Conservation (phyloP, 2,113 vertebrate genomes). For the Piprites chloris region DNA sequence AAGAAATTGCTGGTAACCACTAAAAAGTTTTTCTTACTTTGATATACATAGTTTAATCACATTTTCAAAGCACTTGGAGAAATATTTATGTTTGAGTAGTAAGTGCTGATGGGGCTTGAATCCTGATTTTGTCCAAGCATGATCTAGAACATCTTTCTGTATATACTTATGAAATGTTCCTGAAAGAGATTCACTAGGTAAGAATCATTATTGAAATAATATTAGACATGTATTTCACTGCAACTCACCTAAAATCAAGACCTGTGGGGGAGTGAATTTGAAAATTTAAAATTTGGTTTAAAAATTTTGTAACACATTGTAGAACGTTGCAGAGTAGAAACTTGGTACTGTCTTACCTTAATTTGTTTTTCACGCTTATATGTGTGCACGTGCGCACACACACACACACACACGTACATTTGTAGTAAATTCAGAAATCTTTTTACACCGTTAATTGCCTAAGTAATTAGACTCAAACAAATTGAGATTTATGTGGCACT, state of each 20-base stretch:
- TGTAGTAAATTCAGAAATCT: background rate
- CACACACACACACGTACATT: fast-evolving
- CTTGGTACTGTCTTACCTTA: background rate
- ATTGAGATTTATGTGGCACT: background rate
- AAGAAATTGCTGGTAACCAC: background rate
- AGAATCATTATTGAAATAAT: background rate
- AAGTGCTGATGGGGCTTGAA: background rate
- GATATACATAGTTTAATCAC: background rate
- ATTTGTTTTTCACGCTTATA: background rate
- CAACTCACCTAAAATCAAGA: background rate
- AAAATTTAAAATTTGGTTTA: background rate
- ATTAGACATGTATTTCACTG: background rate
- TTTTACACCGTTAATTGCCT: background rate
- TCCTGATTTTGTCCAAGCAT: background rate
- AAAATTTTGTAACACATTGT: background rate
- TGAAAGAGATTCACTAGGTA: background rate
- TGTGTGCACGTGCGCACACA: background rate
- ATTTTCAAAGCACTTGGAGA: background rate
- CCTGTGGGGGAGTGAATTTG: background rate
- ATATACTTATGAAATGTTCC: background rate
- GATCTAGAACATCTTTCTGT: background rate
- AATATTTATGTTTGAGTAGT: background rate
- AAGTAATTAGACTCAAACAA: background rate
- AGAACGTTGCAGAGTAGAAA: background rate
- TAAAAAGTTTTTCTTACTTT: background rate